phyloP scores from a whole-genome alignment of 2,797 vertebrate genomes.

The Cetoscarus ocellatus region DNA sequence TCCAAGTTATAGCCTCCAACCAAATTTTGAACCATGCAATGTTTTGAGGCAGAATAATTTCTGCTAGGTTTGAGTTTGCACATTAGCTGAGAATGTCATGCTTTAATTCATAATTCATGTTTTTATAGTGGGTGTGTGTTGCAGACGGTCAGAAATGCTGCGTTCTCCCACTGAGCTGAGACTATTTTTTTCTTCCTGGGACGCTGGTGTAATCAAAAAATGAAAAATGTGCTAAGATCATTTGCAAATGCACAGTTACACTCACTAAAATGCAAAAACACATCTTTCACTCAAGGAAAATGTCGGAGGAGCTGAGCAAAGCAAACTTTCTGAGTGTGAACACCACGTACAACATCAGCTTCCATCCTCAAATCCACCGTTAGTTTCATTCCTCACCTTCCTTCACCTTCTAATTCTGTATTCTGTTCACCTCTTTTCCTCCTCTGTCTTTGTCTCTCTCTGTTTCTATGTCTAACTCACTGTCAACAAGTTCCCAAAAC shows the following conservation, averaged over 20 bases:
- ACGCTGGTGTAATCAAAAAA: conserved; percentile 24
- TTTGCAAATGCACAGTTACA: neutral
- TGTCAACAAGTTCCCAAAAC: conserved; percentile 43
- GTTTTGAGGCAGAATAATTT: conserved; percentile 37
- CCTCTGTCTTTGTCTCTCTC: conserved; percentile 32
- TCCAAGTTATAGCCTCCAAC: conserved; percentile 15
- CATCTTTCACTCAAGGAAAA: neutral
- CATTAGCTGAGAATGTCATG: conserved; percentile 40
- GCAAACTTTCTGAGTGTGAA: conserved; percentile 13
- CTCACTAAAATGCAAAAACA: neutral
- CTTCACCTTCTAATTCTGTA: conserved; percentile 27
- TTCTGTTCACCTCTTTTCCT: conserved; percentile 22
- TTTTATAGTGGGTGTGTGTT: conserved; percentile 36
- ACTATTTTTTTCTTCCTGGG: conserved; percentile 4
- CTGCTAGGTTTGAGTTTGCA: conserved; percentile 17
- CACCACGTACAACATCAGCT: neutral
- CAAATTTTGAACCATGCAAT: conserved; percentile 22
- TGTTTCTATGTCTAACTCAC: conserved; percentile 30
- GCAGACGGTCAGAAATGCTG: conserved; percentile 28
- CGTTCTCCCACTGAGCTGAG: conserved; percentile 13
- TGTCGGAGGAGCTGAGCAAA: neutral
- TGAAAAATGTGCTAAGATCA: conserved; percentile 4
- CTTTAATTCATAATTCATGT: conserved; percentile 55
- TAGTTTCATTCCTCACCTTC: conserved; percentile 20
- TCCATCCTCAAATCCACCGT: neutral